These are phyloP conservation scores for Rutpela maculata DNA, from an alignment of 2,888 invertebrate genomes.

Conservation along the genomic window DNA sequence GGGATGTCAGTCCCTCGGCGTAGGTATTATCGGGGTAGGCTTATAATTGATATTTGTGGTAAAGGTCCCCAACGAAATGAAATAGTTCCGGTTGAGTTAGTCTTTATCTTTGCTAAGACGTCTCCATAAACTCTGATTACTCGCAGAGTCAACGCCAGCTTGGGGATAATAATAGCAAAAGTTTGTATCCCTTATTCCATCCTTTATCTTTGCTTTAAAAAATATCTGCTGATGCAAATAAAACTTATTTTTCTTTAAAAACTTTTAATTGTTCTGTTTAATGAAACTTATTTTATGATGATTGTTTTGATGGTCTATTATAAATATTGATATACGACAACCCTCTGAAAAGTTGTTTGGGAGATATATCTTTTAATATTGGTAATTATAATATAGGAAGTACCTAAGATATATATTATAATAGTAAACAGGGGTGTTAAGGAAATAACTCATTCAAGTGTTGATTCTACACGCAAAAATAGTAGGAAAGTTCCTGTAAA, in stretches of 20 bases:
- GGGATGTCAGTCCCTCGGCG: constrained; percentile 56
- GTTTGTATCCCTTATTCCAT: constrained; percentile 59
- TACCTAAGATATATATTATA: too few relatives aligned
- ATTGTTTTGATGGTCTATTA: neutral
- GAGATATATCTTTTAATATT: too few relatives aligned
- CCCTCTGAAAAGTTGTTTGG: neutral
- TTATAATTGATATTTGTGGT: constrained; percentile 73
- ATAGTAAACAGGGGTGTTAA: too few relatives aligned
- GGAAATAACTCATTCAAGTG: too few relatives aligned
- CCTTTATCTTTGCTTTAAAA: constrained; percentile 53
- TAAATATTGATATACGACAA: neutral
- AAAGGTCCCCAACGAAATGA: constrained; percentile 68
- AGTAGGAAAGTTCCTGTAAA: too few relatives aligned
- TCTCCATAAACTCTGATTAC: constrained; percentile 74
- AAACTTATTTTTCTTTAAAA: constrained; percentile 28
- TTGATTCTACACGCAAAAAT: too few relatives aligned
- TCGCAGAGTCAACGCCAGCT: constrained; percentile 54
- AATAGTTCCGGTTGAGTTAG: constrained; percentile 71
- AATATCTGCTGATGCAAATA: constrained; percentile 40
- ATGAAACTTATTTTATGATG: constrained; percentile 8
- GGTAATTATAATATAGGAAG: too few relatives aligned
- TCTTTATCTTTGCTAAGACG: constrained; percentile 72
- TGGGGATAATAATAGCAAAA: constrained; percentile 64
- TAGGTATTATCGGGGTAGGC: constrained; percentile 64
- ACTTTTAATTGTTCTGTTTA: constrained; percentile 13